phyloP scores from a whole-genome alignment of 2,888 invertebrate species.

The Sarcophaga carnaria region DNA sequence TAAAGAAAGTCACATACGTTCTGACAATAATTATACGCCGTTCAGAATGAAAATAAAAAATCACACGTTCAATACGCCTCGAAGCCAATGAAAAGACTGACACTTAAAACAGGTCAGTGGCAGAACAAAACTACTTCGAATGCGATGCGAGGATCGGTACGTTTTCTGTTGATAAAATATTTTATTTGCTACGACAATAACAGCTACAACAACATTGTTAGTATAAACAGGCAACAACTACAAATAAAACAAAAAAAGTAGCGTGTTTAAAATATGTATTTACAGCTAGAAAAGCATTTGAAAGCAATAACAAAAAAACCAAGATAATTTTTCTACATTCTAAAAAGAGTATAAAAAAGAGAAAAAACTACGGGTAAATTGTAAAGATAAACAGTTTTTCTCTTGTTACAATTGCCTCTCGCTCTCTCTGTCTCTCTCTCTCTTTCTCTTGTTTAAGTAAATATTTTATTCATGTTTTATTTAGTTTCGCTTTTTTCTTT shows the following conservation, averaged over 20 bases:
- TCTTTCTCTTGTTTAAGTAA: no score
- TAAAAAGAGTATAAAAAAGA: slow-evolving; percentile 12
- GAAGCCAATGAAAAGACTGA: slow-evolving; percentile 68
- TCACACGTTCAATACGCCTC: slow-evolving; percentile 54
- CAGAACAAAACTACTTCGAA: slow-evolving; percentile 63
- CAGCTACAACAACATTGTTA: no score
- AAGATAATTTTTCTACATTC: neutral
- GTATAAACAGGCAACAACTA: neutral
- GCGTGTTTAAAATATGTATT: neutral
- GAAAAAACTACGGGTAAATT: no score
- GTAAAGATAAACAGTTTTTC: no score
- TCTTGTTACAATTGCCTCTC: no score
- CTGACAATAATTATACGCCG: no score
- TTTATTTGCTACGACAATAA: no score
- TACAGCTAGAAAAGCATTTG: slow-evolving; percentile 21
- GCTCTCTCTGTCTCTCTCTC: no score
- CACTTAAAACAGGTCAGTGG: slow-evolving; percentile 59
- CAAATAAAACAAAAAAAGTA: neutral
- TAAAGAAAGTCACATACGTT: no score
- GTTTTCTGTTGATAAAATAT: slow-evolving; percentile 24
- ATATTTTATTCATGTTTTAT: no score
- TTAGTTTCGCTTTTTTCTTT: no score
- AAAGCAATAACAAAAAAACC: neutral
- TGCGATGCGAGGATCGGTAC: slow-evolving; percentile 28
- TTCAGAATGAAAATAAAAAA: no score